Base-by-base conservation (phyloP, 2,113 vertebrate species). In the Gallinago media region DNA sequence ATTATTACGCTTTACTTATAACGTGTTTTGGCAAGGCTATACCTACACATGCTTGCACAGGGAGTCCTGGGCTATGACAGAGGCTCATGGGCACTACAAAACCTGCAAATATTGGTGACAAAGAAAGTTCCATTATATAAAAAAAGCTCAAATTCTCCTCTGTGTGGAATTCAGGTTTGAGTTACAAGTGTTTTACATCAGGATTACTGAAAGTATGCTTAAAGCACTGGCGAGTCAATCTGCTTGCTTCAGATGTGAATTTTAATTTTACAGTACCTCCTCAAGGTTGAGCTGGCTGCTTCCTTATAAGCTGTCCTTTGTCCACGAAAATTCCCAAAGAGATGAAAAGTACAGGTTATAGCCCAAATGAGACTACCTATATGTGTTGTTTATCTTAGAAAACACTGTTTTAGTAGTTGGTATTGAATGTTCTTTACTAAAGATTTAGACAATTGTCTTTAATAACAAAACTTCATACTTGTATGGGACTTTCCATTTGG, bases 381-480 rank as follows among this genome's bases (percentile, higher is more conserved):
- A 55, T 65, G 49, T 72, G 46, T 34, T 79, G 42, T 73, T 83
- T 77, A 65, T 77, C 52, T 73, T 78, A 44, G 38, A 95, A 93
- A 86, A 70, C 38, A 42, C 29, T 2, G 2, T 23, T 95, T 82
- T 67, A 86, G 65, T 52, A 56, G 19, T 92, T 56, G 42, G 46
- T 92, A 56, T 90, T 46, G 83, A 74, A 79, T 73, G 34, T 65
- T 92, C 77, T 90, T 94, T 85, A 49, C 29, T 95, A 84, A 93
- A 90, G 47, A 56, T 93, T 71, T 74, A 63, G 68, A 61, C 56
- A 65, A 9, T 67, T 3, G 2, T 71, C 47, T 93, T 85, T 83
- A 80, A n/a, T 73, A 85, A 54, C 63, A 67, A 92, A 72, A 49
- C n/a, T 17, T 74, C 54, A 31, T 62, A 46, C 16, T 85, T 83